Evolutionary conservation across 2,113 vertebrate genomes (phyloP).

Genomic region (Bujurquina vittata): DNA sequence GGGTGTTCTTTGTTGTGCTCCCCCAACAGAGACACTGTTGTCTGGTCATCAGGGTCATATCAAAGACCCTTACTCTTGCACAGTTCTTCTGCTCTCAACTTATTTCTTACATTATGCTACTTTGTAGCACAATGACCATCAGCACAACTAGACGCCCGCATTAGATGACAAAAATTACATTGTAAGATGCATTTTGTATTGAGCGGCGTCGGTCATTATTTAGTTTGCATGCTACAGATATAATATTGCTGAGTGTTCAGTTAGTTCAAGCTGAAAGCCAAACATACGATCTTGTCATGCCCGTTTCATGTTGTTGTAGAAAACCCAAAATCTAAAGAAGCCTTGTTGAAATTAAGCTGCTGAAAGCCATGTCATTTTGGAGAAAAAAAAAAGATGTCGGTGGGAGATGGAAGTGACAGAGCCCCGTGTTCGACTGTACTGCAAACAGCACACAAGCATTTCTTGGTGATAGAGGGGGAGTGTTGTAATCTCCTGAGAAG

Average conservation of each 20-base stretch:
- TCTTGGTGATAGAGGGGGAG: conserved; percentile 46
- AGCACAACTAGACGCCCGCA: not conserved
- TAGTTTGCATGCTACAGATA: not conserved
- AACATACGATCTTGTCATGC: not conserved
- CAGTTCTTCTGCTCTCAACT: not conserved
- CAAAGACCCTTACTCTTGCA: not conserved
- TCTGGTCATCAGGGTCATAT: not conserved
- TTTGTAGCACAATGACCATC: not conserved
- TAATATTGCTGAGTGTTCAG: not conserved
- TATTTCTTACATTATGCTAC: not conserved
- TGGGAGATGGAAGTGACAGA: conserved; percentile 38
- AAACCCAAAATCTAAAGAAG: not conserved
- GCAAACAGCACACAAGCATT: conserved; percentile 39
- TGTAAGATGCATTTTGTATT: not conserved
- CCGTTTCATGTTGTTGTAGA: not conserved
- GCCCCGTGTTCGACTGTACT: conserved; percentile 42
- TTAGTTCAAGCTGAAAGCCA: not conserved
- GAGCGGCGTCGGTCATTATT: not conserved
- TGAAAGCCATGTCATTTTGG: conserved; percentile 4
- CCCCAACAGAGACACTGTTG: not conserved
- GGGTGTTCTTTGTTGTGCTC: not conserved
- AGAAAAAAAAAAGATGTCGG: conserved; percentile 28
- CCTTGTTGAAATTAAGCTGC: conserved; percentile 12
- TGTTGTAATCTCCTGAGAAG: conserved; percentile 75
- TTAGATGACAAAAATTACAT: not conserved